Base-by-base conservation (phyloP, 2,113 vertebrate genomes). In the Ammospiza caudacuta region DNA sequence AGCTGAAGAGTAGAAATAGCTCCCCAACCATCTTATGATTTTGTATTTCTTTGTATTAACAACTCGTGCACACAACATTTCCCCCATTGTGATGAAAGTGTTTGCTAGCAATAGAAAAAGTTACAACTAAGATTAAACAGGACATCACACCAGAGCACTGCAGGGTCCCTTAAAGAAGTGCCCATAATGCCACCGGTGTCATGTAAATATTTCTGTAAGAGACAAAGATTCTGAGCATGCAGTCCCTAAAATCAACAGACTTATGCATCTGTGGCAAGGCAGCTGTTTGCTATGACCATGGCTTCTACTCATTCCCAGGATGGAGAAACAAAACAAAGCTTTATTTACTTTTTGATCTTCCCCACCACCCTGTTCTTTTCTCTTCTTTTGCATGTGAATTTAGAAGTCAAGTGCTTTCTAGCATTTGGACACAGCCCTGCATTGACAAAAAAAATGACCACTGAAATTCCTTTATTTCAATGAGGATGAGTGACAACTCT, bases 271-370 rank as follows among this genome's bases (percentile, higher is more conserved):
- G 55, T 67, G 64, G 79, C 25, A 77, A 91, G 27, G 27, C 87
- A 95, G 79, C 72, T 78, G 64, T 46, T 57, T 74, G 68, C 64
- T 75, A 24, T 22, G 33, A 72, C 52, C 66, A 81, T 12, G 57
- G 61, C 52, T 87, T 83, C 64, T 72, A 70, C 64, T 72, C 29
- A 52, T 67, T 78, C 64, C 69, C 88, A 94, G 47, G 28, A 33
- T 37, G 27, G 10, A 83, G 39, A 91, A 86, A 67, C 43, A 89
- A 85, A 84, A 87, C 64, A 90, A 83, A 79, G 49, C 22, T n/a
- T 23, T 87, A 18, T 75, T 84, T 75, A 75, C 21, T 52, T 81
- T 84, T 41, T 43, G 6, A 37, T 64, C 43, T 39, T 21, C 9
- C 27, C 17, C 16, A 5, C 2, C 6, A 3, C 1, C 0, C 8